Evolutionary conservation across 2,797 vertebrate species (phyloP), one percentile per base, ranked within the genome.

Genomic region (Karalla daura): DNA sequence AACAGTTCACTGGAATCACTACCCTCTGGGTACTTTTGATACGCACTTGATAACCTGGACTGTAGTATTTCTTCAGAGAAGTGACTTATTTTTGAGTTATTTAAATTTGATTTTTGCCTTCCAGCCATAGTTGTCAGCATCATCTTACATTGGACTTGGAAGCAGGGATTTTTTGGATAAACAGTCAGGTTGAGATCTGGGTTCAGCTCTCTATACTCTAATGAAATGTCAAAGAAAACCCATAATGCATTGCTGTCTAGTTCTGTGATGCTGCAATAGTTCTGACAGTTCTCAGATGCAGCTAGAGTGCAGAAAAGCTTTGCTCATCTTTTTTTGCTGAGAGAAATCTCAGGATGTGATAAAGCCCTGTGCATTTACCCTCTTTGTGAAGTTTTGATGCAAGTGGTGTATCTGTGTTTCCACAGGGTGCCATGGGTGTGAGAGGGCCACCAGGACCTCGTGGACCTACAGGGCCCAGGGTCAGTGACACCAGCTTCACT

Each of bases 341-440:
- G 8, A 18, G 9, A 25, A 35, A 23, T 32, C 32, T 15, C 37
- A 63, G 27, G 14, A 4, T 30, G 11, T 14, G 20, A 10, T 12
- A 50, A n/a, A 12, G 9, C 3, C 39, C 5, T 11, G 8, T 39
- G 15, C 21, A 33, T 63, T 41, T 23, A 50, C 43, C 43, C 7
- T 50, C 43, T 32, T 1, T 40, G 10, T 61, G 5, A 46, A 17
- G 15, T 37, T 64, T 25, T 66, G 17, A 77, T 52, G 59, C 4
- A 12, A 62, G 17, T 60, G 21, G 4, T 3, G 9, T 20, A 45
- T 85, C 69, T 76, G 9, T 20, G 46, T 85, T 70, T 76, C 40
- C 65, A 69, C 89, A 99, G 98, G 98, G 98, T 43, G 84, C 98
- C 64, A 94, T 95, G 70, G 98, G 98, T 65, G 95, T 90, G 82